phyloP scores from a whole-genome alignment of 1,140 invertebrate species.

The Subanguina moxae region DNA sequence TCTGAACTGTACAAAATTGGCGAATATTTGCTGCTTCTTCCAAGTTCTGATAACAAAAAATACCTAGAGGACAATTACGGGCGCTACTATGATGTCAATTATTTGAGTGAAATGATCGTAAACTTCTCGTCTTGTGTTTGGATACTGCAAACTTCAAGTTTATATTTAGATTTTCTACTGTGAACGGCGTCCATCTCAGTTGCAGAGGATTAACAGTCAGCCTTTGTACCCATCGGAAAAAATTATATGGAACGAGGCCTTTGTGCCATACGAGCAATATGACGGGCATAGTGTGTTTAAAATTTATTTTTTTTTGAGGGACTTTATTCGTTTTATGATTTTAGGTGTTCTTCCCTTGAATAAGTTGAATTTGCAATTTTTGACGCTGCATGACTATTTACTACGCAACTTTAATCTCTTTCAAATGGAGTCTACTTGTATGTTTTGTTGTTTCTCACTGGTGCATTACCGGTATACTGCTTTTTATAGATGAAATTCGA shows the following conservation, averaged over 20 bases:
- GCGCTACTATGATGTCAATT: slow-evolving; percentile 16
- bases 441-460: slow-evolving; percentile 58
- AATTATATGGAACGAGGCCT: slow-evolving; percentile 97
- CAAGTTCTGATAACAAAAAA: slow-evolving; percentile 60
- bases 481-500: slow-evolving; percentile 77
- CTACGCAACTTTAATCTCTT: slow-evolving; percentile 96
- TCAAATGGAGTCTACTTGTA: slow-evolving; percentile 92
- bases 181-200: slow-evolving; percentile 80
- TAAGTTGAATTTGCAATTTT: slow-evolving; percentile 94
- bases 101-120: slow-evolving; percentile 48
- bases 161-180: slow-evolving; percentile 72
- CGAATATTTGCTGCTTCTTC: slow-evolving; percentile 76
- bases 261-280: slow-evolving; percentile 94
- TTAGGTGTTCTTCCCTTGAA: slow-evolving; percentile 75
- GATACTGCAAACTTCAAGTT: neutral
- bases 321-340: neutral
- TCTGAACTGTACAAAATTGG: slow-evolving; percentile 76
- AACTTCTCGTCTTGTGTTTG: slow-evolving; percentile 12
- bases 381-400: slow-evolving; percentile 96
- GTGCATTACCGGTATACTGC: neutral
- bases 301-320: neutral
- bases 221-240: slow-evolving; percentile 96
- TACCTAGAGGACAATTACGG: slow-evolving; percentile 19
- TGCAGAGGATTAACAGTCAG: slow-evolving; percentile 93
- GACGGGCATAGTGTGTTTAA: slow-evolving; percentile 73